Base-by-base conservation (phyloP, 2,113 vertebrate species). In the Boulengeromyrus knoepffleri region DNA sequence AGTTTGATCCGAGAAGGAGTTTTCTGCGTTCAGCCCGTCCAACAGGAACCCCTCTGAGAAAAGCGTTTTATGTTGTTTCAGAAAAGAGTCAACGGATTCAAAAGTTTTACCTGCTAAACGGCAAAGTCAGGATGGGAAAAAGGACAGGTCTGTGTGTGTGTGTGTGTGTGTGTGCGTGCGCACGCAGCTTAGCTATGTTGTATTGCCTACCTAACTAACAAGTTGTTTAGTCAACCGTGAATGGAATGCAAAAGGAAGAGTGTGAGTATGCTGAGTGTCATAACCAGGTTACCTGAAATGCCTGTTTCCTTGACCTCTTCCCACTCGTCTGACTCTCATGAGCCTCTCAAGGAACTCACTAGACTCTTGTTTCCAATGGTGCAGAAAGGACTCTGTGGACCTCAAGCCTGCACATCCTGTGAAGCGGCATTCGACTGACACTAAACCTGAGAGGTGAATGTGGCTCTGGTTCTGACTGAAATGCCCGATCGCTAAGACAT, bases 351-450 rank as follows among this genome's bases (percentile, higher is more conserved):
- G 21, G 83, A 45, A 46, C 83, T 85, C 19, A 85, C 3, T 46
- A 5, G 45, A 85, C 42, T 46, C 19, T 85, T 85, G 8, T 85
- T 85, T 42, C 83, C 88, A 84, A 89, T 77, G 84, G 56, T 93
- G 42, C 88, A 96, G 96, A 91, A 96, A 94, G 91, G 95, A 96
- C 36, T 95, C 95, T 1, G 88, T 91, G 8, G 95, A 96, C 83
- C 93, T 91, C 0, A 96, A 95, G 89, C 89, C 93, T 12, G 85
- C 85, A 17, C 95, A 92, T 7, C 90, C 87, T 53, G 91, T 90
- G 7, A 93, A 92, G 92, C 93, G 93, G 21, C 94, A 89, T 2
- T 94, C 92, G 7, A 85, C 83, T 0, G 70, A 95, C 10, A 45
- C 92, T 86, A 95, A 91, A 93, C 52, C 42, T 0, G 95, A 96